Percentiles rank a stretch among this genome's conserved stretches.
Evolutionary conservation across 2,888 invertebrate species (phyloP).

Genomic region (Watsonalla cultraria): DNA sequence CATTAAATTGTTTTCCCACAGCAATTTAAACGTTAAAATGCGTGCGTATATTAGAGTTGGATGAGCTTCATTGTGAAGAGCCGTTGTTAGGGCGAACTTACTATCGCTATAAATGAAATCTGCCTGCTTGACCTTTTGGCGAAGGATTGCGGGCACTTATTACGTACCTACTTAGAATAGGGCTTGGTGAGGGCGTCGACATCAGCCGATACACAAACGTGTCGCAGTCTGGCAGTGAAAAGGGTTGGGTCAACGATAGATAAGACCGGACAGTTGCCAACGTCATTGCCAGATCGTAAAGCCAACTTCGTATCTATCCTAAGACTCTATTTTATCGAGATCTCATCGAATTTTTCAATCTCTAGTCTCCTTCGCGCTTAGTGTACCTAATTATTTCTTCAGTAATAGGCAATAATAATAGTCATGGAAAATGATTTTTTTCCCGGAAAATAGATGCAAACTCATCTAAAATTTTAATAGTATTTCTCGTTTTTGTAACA

Average conservation of each 20-base stretch:
- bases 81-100: neutral
- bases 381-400: conserved; percentile 3
- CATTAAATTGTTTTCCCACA: neutral
- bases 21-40: neutral
- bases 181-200: conserved; percentile 26
- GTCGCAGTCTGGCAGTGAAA: conserved; percentile 56
- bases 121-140: neutral
- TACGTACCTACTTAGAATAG: neutral
- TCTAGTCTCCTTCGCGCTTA: conserved; percentile 27
- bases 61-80: neutral
- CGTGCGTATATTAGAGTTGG: neutral
- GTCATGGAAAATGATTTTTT: no score
- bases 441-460: no score
- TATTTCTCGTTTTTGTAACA: no score
- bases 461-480: no score
- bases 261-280: conserved; percentile 62
- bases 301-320: conserved; percentile 25
- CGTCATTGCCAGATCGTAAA: conserved; percentile 68
- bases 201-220: conserved; percentile 32
- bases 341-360: conserved; percentile 61
- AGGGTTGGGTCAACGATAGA: conserved; percentile 68
- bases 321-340: conserved; percentile 55
- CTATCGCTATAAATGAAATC: neutral
- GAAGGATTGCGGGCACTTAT: neutral
- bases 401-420: no score